A percentile compares a stretch with the other conserved stretches of the same genome.
Evolutionary conservation across 2,888 invertebrate genomes (phyloP).

Genomic region (Escarpia spicata): DNA sequence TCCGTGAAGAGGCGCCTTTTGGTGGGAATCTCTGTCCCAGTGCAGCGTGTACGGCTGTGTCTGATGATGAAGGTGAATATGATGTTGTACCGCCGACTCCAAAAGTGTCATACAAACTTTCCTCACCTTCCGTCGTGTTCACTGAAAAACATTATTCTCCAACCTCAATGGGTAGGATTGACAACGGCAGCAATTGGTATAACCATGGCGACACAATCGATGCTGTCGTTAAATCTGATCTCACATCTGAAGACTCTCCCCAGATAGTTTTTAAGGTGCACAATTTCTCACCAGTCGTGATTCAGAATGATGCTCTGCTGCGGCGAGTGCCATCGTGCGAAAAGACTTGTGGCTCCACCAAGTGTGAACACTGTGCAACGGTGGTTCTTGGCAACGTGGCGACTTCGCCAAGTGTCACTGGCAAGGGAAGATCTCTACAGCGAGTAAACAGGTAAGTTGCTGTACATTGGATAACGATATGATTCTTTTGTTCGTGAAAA

Average conservation of each 20-base stretch:
- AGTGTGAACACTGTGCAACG: neutral
- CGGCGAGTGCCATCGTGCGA: neutral
- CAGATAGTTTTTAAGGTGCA: neutral
- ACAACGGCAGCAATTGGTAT: neutral
- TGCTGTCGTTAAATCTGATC: neutral
- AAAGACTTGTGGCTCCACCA: constrained; percentile 6
- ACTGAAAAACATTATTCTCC: neutral
- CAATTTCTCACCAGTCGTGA: constrained; percentile 10
- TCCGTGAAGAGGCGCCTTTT: neutral
- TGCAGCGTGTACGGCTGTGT: neutral
- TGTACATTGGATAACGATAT: neutral
- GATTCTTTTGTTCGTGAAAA: no score
- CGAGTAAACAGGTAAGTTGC: neutral
- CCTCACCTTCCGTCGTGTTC: neutral
- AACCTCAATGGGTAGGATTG: neutral
- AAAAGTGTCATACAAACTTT: neutral
- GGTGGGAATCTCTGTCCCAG: neutral
- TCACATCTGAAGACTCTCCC: neutral
- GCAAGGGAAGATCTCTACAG: neutral
- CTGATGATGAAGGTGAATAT: neutral
- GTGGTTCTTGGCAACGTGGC: neutral
- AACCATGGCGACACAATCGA: neutral
- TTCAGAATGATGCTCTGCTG: neutral
- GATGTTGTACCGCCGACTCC: neutral
- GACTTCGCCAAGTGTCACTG: neutral